Base-by-base conservation (phyloP, 2,113 vertebrate species). In the Pedetes capensis region DNA sequence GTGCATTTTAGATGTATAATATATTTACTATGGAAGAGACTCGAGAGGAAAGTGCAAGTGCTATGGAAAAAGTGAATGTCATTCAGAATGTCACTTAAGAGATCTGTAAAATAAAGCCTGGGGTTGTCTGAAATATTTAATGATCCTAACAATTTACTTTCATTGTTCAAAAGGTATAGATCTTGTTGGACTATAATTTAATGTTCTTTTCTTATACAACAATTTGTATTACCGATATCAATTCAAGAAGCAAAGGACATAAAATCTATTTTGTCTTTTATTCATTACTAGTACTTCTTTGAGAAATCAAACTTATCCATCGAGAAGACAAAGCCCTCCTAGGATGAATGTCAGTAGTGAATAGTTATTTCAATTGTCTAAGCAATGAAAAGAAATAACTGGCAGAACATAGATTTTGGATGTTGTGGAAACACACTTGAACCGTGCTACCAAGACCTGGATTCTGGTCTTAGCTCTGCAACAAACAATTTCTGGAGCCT, bases 41-140 rank as follows among this genome's bases (percentile, higher is more conserved):
- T 78, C 22, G 20, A 66, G 55, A 90, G 87, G 39, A 79, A 79
- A 90, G 87, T 66, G 29, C 32, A 90, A 86, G n/a, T 39, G 34
- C 37, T 83, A 5, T 92, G 74, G 87, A 94, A 87, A 95, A 97
- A 93, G 37, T 59, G 49, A 95, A n/a, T 13, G n/a, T 78, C n/a
- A 59, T 80, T 89, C 74, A 72, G 39, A 80, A 87, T 10, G 53
- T 42, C 59, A 37, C 29, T 89, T 87, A 32, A 76, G 93, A 76
- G 9, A 49, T 68, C 42, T 44, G 12, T 79, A 51, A 91, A 95
- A 87, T 74, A 92, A 95, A 76, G 42, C 5, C 47, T 63, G 55
- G 22, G 34, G 5, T 75, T 92, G 22, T 64, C 57, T 61, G 29
- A 86, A 94, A 63, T 80, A 37, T 25, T 53, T 74, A 91, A 95